phyloP scores from a whole-genome alignment of 2,113 vertebrate genomes.

The Pagrus major region DNA sequence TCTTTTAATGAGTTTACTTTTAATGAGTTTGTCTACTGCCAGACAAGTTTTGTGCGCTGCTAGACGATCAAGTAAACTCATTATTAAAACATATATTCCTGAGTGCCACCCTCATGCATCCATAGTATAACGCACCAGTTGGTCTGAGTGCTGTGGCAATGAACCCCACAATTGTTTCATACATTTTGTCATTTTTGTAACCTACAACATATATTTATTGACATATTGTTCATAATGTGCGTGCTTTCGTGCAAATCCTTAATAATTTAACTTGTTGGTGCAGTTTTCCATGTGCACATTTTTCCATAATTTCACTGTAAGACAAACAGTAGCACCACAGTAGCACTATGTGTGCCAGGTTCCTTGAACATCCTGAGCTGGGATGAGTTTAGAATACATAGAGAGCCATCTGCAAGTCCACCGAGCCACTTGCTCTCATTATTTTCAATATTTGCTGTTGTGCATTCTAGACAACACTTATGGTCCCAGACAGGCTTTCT shows the following conservation, averaged over 20 bases:
- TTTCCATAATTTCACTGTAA: neutral
- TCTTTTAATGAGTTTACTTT: no score
- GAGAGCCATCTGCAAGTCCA: slow-evolving; percentile 22
- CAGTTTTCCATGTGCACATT: neutral
- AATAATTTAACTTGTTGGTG: neutral
- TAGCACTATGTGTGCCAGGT: neutral
- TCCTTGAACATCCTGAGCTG: slow-evolving; percentile 20
- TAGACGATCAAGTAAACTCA: no score
- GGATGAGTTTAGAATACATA: slow-evolving; percentile 34
- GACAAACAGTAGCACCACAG: neutral
- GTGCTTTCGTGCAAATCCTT: neutral
- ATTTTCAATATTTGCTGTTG: slow-evolving; percentile 59
- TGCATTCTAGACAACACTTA: slow-evolving; percentile 53
- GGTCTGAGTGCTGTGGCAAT: no score
- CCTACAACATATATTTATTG: no score
- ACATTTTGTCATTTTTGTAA: neutral
- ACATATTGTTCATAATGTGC: no score
- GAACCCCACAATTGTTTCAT: neutral
- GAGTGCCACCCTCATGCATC: no score
- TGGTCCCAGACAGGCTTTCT: slow-evolving; percentile 51
- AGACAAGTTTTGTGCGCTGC: no score
- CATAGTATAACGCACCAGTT: no score
- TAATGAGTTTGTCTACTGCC: no score
- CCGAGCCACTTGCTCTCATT: slow-evolving; percentile 44
- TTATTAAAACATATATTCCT: no score